These are phyloP conservation scores for Monopis laevigella DNA, from an alignment of 2,888 invertebrate genomes.

Conservation along the genomic window DNA sequence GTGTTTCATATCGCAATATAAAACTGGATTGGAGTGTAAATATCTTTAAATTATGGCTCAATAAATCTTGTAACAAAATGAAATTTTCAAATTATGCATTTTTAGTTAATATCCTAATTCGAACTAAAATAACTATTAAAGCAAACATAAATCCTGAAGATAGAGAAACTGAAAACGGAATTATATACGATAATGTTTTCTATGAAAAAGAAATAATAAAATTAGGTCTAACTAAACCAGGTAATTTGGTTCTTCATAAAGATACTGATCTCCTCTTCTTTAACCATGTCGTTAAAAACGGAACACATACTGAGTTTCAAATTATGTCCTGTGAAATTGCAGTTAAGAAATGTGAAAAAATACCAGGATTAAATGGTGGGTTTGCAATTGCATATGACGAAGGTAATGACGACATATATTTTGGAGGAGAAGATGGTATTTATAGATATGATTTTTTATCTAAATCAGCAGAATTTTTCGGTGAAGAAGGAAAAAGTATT, in stretches of 20 bases:
- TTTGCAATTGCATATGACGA: conserved; percentile 47
- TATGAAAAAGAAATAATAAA: conserved; percentile 36
- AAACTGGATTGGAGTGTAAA: too few relatives aligned
- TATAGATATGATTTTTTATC: conserved; percentile 48
- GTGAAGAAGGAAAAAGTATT: conserved; percentile 44
- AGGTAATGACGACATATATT: conserved; percentile 48
- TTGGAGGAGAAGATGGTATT: conserved; percentile 53
- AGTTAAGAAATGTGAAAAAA: conserved; percentile 27
- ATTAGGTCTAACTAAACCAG: conserved; percentile 33
- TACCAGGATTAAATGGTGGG: conserved; percentile 38
- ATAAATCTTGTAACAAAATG: too few relatives aligned
- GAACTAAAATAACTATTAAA: background rate
- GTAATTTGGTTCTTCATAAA: conserved; percentile 43
- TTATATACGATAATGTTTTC: conserved; percentile 41
- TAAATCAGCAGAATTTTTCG: conserved; percentile 41
- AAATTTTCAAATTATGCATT: background rate
- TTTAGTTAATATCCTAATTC: too few relatives aligned
- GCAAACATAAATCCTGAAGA: background rate
- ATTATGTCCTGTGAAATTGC: conserved; percentile 37
- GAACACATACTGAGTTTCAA: conserved; percentile 34
- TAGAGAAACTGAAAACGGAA: conserved; percentile 35
- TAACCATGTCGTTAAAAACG: conserved; percentile 39
- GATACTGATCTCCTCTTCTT: conserved; percentile 44
- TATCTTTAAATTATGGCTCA: too few relatives aligned
- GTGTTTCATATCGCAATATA: too few relatives aligned